Evolutionary conservation across 2,113 vertebrate species (phyloP).

Genomic region (Azemiops feae): DNA sequence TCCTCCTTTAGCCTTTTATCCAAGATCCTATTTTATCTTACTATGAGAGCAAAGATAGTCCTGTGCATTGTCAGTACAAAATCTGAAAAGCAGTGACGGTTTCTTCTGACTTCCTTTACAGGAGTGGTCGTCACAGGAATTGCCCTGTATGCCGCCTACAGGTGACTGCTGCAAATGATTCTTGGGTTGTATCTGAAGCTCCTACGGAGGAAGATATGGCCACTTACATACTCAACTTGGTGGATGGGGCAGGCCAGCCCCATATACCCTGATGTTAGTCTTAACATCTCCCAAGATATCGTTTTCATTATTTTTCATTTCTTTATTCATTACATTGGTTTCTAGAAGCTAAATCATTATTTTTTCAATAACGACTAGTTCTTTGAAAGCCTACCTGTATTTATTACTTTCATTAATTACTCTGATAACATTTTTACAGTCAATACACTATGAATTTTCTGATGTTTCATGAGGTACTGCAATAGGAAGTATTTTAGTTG

Average conservation of each 20-base stretch:
- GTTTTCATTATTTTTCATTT: slow-evolving; percentile 37
- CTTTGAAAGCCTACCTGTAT: slow-evolving; percentile 2
- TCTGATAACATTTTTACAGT: slow-evolving; percentile 45
- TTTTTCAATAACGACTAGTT: slow-evolving; percentile 41
- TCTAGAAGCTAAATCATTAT: slow-evolving; percentile 45
- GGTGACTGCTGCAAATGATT: slow-evolving; percentile 89
- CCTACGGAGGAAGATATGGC: slow-evolving; percentile 94
- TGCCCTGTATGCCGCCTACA: slow-evolving; percentile 96
- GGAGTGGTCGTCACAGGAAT: slow-evolving; percentile 93
- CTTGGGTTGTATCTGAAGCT: slow-evolving; percentile 95
- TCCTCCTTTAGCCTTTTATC: background rate
- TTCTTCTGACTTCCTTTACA: slow-evolving; percentile 67
- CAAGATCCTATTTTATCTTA: background rate
- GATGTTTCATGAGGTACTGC: background rate
- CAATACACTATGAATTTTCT: slow-evolving; percentile 44
- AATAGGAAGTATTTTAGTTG: background rate
- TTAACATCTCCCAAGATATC: slow-evolving; percentile 39
- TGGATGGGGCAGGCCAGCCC: slow-evolving; percentile 91
- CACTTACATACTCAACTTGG: slow-evolving; percentile 93
- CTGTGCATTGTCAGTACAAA: background rate
- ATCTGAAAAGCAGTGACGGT: background rate
- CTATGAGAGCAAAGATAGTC: background rate
- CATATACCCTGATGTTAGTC: slow-evolving; percentile 79
- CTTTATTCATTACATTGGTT: slow-evolving; percentile 47
- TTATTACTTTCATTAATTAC: slow-evolving; percentile 39